Percentiles rank a stretch among this genome's conserved stretches.
Conservation (phyloP, 2,797 vertebrate genomes). For the Malurus splendens region DNA sequence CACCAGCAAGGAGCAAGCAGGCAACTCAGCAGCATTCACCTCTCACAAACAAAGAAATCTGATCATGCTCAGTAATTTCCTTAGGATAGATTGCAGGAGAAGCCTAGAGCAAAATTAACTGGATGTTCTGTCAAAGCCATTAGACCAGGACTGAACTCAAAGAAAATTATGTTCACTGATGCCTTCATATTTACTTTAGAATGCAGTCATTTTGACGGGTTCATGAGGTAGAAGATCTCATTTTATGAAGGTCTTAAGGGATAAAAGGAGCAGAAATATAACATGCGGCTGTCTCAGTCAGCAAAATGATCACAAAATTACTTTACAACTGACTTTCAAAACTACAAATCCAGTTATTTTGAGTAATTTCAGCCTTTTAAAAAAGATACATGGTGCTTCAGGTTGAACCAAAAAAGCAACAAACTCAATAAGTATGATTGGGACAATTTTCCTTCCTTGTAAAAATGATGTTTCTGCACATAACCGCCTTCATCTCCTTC, state of each 20-base stretch:
- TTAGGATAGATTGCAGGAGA: slow-evolving; percentile 36
- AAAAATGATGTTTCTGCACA: slow-evolving; percentile 24
- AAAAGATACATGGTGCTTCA: slow-evolving; percentile 3
- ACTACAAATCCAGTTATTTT: slow-evolving; percentile 54
- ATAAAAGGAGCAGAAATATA: slow-evolving; percentile 41
- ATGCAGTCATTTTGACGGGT: slow-evolving; percentile 46
- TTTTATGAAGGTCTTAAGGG: slow-evolving; percentile 55
- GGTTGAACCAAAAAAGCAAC: slow-evolving; percentile 35
- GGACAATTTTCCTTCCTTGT: slow-evolving; percentile 24
- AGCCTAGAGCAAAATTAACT: slow-evolving; percentile 45
- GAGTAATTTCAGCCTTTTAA: slow-evolving; percentile 42
- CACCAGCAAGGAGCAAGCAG: background rate
- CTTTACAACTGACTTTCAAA: slow-evolving; percentile 54
- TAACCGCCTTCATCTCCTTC: background rate
- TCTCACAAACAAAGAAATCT: slow-evolving; percentile 39
- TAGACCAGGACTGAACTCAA: slow-evolving; percentile 28
- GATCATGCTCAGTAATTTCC: slow-evolving; percentile 42
- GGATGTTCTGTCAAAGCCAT: slow-evolving; percentile 49
- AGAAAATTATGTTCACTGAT: slow-evolving; percentile 52
- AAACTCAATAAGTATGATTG: background rate
- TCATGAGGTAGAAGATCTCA: slow-evolving; percentile 54
- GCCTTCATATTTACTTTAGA: slow-evolving; percentile 53
- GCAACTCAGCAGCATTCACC: background rate
- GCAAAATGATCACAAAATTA: slow-evolving; percentile 47
- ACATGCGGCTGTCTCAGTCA: slow-evolving; percentile 41